Evolutionary conservation across 92 coral and sea anemone genomes (phyloP), one percentile per base, ranked within the genome.

Genomic region (Palythoa caribaeorum): DNA sequence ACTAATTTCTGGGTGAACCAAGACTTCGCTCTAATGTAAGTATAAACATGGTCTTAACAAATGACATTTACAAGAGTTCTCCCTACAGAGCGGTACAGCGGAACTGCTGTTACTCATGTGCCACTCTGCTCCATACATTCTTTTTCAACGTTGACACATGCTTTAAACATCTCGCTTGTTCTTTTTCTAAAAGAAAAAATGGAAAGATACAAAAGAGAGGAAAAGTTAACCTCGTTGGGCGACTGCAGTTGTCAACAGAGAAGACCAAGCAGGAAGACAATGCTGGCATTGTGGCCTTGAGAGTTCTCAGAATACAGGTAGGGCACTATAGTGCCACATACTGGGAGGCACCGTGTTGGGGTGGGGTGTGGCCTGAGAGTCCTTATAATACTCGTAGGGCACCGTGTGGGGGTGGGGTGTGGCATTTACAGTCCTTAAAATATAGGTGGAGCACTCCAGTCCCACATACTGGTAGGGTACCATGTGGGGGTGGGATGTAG

Each of bases 141-240:
- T 8, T 44, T 44, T 5, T 44, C 6, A 44, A 44, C 50, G 6
- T 44, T 44, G 50, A 8, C 50, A 44, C 4, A 8, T 44, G 50
- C 47, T 2, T 40, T 40, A 40, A 40, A 40, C 3, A 57, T 57
- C 63, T 57, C 63, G 14, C 63, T 7, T 66, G 12, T 77, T 72
- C 44, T 48, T 85, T 78, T 11, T n/a, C 28, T 40, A 15, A n/a
- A 78, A 96, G 99, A 68, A 96, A 96, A 92, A 96, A 96, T 75
- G 94, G 99, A 62, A 96, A 95, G 80, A 77, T 96, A 0, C 99
- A 96, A 83, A 96, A 96, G 78, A 96, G 99, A 17, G 99, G 99
- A n/a, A 96, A 96, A 70, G 96, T 96, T 47, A 96, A 96, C 80
- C 95, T 96, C 70, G 93, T 96, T 69, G 99, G 99, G 38, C 91